Conservation (phyloP, 1,140 invertebrate genomes). For the Phenacoccus solenopsis region DNA sequence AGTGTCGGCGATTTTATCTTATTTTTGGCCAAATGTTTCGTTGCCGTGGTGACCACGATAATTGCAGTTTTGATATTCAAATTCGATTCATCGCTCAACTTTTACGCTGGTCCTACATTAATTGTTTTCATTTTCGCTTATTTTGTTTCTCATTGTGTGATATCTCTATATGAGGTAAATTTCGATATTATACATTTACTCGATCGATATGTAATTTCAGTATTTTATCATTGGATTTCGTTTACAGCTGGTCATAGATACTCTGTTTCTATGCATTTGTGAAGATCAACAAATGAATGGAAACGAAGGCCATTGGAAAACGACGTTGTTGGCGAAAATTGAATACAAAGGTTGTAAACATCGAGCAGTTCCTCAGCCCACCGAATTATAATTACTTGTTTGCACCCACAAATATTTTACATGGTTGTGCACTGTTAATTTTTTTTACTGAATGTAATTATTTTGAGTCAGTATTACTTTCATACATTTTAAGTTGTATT, state of each 20-base stretch:
- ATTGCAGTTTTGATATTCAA: conserved; percentile 60
- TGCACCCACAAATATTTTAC: not conserved
- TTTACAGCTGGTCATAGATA: conserved; percentile 84
- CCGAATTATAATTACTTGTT: not conserved
- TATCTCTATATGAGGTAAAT: conserved; percentile 82
- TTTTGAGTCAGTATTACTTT: not conserved
- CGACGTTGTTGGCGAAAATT: not conserved
- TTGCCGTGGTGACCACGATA: conserved; percentile 61
- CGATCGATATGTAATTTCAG: not conserved
- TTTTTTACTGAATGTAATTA: not conserved
- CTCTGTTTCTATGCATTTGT: conserved; percentile 86
- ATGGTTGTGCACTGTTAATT: not conserved
- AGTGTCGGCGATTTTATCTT: conserved; percentile 88
- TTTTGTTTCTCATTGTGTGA: conserved; percentile 82
- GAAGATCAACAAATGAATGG: conserved; percentile 46
- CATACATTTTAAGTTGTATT: not conserved
- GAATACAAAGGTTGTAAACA: not conserved
- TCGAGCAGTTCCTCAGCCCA: not conserved
- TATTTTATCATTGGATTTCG: conserved; percentile 7
- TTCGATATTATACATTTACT: not conserved
- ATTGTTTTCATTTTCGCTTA: conserved; percentile 80
- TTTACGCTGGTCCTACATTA: conserved; percentile 74
- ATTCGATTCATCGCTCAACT: conserved; percentile 54
- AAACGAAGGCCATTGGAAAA: conserved; percentile 18
- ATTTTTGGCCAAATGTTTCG: conserved; percentile 82